Percentiles rank a stretch among this genome's conserved stretches.
Evolutionary conservation across 92 coral and sea anemone genomes (phyloP).

Genomic region (Zoanthus gigantus): DNA sequence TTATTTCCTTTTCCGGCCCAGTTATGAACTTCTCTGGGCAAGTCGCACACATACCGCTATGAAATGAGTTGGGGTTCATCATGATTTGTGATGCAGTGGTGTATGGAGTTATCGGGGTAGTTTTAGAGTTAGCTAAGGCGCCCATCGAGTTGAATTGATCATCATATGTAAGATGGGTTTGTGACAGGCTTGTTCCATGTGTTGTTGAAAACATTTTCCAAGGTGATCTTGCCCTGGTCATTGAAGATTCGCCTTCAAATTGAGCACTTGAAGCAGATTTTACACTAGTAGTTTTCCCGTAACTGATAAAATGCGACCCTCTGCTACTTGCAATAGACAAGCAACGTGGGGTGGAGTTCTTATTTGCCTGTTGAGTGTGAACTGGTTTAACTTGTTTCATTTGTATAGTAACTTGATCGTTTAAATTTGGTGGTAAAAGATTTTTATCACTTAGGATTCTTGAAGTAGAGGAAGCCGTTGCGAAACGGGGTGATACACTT

Average conservation of each 20-base stretch:
- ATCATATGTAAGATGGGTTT: neutral
- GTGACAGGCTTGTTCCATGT: neutral
- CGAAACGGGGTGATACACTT: neutral
- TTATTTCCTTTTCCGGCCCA: conserved; percentile 1
- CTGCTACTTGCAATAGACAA: neutral
- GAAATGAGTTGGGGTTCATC: neutral
- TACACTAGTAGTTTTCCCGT: neutral
- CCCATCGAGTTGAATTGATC: neutral
- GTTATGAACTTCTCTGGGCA: neutral
- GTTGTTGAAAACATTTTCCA: neutral
- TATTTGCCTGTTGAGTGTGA: neutral
- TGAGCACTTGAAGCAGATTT: neutral
- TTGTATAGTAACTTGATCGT: neutral
- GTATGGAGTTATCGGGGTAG: neutral
- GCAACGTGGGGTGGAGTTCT: neutral
- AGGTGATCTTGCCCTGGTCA: neutral
- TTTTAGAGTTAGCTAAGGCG: neutral
- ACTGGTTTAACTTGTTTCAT: neutral
- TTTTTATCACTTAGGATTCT: neutral
- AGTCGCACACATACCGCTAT: neutral
- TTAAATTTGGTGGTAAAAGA: neutral
- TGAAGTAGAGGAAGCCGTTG: neutral
- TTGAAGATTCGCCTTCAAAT: neutral
- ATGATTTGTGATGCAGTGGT: neutral
- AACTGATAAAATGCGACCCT: neutral